phyloP scores from a whole-genome alignment of 2,888 invertebrate species.

The Cylloceria caligata region DNA sequence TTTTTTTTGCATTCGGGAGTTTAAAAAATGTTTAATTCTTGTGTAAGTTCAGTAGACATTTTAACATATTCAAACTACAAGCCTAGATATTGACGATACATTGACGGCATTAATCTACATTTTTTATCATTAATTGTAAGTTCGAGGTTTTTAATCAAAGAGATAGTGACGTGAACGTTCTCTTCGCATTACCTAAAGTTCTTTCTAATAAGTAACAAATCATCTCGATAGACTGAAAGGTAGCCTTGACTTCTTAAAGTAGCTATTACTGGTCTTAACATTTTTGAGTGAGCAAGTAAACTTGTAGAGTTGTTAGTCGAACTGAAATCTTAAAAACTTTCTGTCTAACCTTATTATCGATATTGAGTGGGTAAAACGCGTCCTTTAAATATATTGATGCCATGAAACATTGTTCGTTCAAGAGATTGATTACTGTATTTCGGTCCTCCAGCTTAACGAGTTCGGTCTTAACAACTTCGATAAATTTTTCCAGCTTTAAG shows the following conservation, averaged over 20 bases:
- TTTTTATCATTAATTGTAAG: conserved; percentile 9
- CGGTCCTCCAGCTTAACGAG: conserved; percentile 2
- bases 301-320: neutral
- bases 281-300: conserved; percentile 8
- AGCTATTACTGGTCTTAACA: conserved; percentile 10
- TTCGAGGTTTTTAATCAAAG: neutral
- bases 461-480: neutral
- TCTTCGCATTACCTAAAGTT: conserved; percentile 1
- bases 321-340: conserved; percentile 23
- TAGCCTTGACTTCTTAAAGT: neutral
- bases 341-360: neutral
- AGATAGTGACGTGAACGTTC: neutral
- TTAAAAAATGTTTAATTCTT: no score
- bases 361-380: neutral
- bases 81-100: conserved; percentile 1
- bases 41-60: conserved; percentile 21
- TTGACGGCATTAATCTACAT: neutral
- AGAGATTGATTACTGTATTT: neutral
- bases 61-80: neutral
- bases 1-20: no score
- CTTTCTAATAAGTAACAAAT: neutral
- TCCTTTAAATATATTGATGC: neutral
- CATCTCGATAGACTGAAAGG: conserved; percentile 5
- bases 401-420: conserved; percentile 4
- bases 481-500: neutral